phyloP scores from a whole-genome alignment of 1,140 invertebrate genomes.

The Samia ricini region DNA sequence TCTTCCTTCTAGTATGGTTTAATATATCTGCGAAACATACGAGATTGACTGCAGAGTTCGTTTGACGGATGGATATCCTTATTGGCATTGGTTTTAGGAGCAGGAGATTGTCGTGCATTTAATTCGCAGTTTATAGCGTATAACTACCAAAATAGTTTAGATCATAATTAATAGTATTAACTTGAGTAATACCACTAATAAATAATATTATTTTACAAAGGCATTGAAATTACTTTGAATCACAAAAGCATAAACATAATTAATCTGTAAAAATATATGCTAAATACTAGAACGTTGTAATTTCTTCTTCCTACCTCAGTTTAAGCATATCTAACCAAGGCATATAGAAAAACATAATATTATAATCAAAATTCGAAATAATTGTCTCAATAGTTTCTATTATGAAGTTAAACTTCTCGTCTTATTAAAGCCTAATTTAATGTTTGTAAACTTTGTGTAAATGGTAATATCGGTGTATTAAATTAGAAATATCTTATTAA shows the following conservation, averaged over 20 bases:
- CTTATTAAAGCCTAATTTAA: conserved; percentile 38
- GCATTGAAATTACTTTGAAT: conserved; percentile 16
- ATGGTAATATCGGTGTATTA: conserved; percentile 69
- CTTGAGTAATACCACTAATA: conserved; percentile 14
- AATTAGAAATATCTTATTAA: conserved; percentile 62
- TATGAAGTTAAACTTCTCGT: conserved; percentile 64
- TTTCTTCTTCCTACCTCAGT: conserved; percentile 48
- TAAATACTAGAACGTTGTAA: conserved; percentile 16
- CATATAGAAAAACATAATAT: background rate
- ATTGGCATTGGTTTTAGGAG: conserved; percentile 30
- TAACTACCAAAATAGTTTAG: conserved; percentile 43
- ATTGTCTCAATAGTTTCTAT: conserved; percentile 15
- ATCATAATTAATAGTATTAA: conserved; percentile 19
- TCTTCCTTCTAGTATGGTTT: background rate
- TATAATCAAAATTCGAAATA: conserved; percentile 4
- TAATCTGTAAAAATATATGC: conserved; percentile 6
- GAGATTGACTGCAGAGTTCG: background rate
- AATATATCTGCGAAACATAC: background rate
- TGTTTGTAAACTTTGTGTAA: conserved; percentile 42
- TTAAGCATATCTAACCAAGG: conserved; percentile 58
- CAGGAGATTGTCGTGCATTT: conserved; percentile 50
- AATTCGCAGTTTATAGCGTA: conserved; percentile 54
- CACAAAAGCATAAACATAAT: conserved; percentile 21
- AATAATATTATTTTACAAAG: conserved; percentile 19
- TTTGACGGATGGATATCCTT: conserved; percentile 28